phyloP scores from a whole-genome alignment of 2,888 invertebrate genomes.

The Leucophenga maculata region DNA sequence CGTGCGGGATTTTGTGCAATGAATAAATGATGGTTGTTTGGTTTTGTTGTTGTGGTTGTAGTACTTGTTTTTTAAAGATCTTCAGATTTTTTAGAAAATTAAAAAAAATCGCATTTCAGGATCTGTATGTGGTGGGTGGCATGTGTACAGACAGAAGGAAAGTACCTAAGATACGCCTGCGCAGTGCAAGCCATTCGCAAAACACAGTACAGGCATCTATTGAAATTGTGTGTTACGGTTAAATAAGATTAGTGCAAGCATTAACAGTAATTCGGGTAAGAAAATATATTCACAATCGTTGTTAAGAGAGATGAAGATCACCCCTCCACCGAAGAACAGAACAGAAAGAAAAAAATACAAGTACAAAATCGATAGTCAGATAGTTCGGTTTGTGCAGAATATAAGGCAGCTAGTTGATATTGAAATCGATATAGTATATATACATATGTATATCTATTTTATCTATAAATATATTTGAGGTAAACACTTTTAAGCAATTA shows the following conservation, averaged over 20 bases:
- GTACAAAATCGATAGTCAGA: no score
- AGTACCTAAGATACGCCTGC: background rate
- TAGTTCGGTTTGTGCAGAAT: no score
- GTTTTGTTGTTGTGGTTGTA: constrained; percentile 11
- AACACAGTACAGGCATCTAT: constrained; percentile 16
- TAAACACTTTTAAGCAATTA: no score
- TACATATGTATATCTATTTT: no score
- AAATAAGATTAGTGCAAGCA: constrained; percentile 1
- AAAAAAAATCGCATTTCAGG: constrained; percentile 45
- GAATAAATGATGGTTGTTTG: constrained; percentile 8
- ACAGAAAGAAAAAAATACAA: no score
- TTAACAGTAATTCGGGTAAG: background rate
- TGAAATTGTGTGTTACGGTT: background rate
- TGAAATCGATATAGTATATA: no score
- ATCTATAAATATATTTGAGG: no score
- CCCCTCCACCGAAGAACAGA: no score
- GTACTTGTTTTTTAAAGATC: constrained; percentile 16
- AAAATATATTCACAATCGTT: background rate
- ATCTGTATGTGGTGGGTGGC: constrained; percentile 47
- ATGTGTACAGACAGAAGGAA: constrained; percentile 28
- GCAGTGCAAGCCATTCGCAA: constrained; percentile 1
- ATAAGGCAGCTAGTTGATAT: no score
- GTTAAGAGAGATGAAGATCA: background rate
- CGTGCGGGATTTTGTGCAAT: background rate
- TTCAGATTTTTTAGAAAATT: constrained; percentile 31